These are phyloP conservation scores for Arenaria interpres DNA, from an alignment of 2,113 vertebrate species.

Conservation along the genomic window DNA sequence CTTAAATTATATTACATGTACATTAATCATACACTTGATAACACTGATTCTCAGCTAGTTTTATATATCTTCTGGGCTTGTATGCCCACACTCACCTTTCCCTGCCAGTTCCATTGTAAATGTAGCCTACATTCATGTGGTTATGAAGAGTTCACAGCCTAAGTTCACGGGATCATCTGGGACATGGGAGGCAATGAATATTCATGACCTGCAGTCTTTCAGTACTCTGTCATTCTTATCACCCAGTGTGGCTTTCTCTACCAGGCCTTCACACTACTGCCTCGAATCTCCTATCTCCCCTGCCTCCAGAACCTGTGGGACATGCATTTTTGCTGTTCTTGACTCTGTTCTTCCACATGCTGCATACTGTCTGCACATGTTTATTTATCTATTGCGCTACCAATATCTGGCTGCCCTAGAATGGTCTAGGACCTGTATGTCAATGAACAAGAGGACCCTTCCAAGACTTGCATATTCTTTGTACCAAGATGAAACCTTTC, in stretches of 20 bases:
- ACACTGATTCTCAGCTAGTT: background rate
- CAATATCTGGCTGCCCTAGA: background rate
- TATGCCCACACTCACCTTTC: background rate
- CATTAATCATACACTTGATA: background rate
- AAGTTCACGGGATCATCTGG: background rate
- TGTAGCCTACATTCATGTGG: background rate
- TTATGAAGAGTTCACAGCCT: background rate
- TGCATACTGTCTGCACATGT: fast-evolving
- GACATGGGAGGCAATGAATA: background rate
- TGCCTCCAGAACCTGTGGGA: background rate
- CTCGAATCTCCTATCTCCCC: background rate
- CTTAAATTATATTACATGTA: background rate
- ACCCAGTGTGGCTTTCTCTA: background rate
- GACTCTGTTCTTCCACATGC: background rate
- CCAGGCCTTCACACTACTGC: background rate
- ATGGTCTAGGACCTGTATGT: background rate
- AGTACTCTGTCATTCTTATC: background rate
- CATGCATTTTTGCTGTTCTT: background rate
- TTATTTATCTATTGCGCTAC: background rate
- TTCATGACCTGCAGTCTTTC: background rate
- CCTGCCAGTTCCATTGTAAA: background rate
- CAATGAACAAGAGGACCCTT: background rate
- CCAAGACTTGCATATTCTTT: background rate
- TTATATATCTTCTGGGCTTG: background rate
- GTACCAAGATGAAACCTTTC: background rate